A percentile compares a stretch with the other conserved stretches of the same genome.
Evolutionary conservation across 2,797 vertebrate genomes (phyloP).

Genomic region (Odontamblyopus lacepedii): DNA sequence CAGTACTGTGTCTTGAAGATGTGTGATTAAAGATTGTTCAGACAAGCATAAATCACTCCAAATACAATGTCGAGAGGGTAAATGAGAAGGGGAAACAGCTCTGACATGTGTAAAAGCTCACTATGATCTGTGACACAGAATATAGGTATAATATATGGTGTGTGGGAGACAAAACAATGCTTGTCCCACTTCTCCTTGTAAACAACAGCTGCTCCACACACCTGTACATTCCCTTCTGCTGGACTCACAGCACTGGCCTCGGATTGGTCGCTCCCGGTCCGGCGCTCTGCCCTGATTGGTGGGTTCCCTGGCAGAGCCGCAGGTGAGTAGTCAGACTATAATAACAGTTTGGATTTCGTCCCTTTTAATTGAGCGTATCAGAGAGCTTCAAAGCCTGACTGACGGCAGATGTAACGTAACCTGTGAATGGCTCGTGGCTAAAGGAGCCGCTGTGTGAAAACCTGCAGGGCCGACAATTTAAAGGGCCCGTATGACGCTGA

Average conservation of each 20-base stretch:
- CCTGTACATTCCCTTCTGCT: slow-evolving; percentile 43
- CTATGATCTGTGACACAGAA: too few relatives aligned
- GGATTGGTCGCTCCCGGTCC: slow-evolving; percentile 17
- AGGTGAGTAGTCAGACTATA: slow-evolving; percentile 17
- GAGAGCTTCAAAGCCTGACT: slow-evolving; percentile 20
- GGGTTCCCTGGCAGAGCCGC: background rate
- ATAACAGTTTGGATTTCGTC: slow-evolving; percentile 36
- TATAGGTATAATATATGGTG: background rate
- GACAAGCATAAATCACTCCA: too few relatives aligned
- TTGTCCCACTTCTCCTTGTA: slow-evolving; percentile 9
- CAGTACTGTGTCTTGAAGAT: too few relatives aligned
- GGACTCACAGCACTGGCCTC: slow-evolving; percentile 18
- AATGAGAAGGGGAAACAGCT: too few relatives aligned
- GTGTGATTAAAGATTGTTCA: too few relatives aligned
- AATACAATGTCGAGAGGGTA: too few relatives aligned
- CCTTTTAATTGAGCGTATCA: slow-evolving; percentile 38
- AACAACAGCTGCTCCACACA: slow-evolving; percentile 61
- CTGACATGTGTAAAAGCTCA: too few relatives aligned
- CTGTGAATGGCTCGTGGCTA: background rate
- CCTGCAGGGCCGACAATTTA: too few relatives aligned
- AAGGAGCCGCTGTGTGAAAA: background rate
- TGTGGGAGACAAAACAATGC: background rate
- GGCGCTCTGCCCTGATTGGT: background rate
- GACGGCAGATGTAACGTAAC: slow-evolving; percentile 11
- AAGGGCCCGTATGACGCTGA: too few relatives aligned